Evolutionary conservation across 2,888 invertebrate species (phyloP).

Genomic region (Oegoconia quadripuncta): DNA sequence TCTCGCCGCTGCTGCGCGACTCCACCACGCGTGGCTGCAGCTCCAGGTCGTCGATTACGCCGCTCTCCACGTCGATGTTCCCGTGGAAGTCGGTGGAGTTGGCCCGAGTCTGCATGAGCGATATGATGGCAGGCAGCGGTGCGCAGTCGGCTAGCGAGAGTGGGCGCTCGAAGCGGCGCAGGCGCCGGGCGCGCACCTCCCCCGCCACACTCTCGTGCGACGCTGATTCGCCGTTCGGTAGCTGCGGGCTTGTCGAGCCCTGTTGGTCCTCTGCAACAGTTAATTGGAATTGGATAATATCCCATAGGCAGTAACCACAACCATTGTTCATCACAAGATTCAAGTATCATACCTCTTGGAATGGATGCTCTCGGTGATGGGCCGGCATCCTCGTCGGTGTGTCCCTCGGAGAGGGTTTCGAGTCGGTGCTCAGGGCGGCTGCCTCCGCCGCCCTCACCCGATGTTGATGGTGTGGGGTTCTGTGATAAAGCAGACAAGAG

Average conservation of each 20-base stretch:
- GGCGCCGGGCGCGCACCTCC: conserved; percentile 52
- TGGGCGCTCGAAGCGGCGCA: conserved; percentile 48
- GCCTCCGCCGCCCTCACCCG: conserved; percentile 20
- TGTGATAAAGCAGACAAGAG: conserved; percentile 20
- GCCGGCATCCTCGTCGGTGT: conserved; percentile 52
- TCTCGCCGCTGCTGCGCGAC: conserved; percentile 40
- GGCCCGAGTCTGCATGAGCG: conserved; percentile 43
- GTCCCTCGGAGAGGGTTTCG: conserved; percentile 58
- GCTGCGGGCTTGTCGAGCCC: conserved; percentile 29
- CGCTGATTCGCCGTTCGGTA: conserved; percentile 21
- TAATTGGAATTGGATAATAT: no score
- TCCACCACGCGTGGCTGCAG: conserved; percentile 19
- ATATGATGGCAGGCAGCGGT: conserved; percentile 36
- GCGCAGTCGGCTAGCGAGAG: conserved; percentile 48
- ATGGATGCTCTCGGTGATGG: conserved; percentile 48
- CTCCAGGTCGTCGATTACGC: no score
- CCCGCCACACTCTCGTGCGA: conserved; percentile 51
- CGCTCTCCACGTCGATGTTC: conserved; percentile 21
- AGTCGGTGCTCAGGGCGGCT: conserved; percentile 36
- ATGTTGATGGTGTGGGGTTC: conserved; percentile 66
- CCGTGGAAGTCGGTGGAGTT: conserved; percentile 42
- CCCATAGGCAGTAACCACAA: no score
- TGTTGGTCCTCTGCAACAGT: conserved; percentile 39
- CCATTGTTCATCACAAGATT: no score
- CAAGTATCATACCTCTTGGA: conserved; percentile 42